These are phyloP conservation scores for Mactra quadrangularis DNA, from an alignment of 1,140 invertebrate species.

Conservation along the genomic window DNA sequence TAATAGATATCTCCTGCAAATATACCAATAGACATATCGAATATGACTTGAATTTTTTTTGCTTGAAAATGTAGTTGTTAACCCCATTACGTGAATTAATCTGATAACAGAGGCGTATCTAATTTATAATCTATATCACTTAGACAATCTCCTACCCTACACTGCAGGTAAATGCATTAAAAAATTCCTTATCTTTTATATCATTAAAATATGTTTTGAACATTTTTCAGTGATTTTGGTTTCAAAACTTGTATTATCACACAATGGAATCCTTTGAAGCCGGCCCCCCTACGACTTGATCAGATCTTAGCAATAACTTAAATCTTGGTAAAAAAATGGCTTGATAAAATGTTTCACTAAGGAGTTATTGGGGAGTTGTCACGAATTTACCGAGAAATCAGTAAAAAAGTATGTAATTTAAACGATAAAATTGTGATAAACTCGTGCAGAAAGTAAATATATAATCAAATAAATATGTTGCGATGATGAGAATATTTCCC, in stretches of 20 bases:
- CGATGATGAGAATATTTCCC: too few species aligned
- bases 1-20: too few species aligned
- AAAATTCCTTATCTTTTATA: conserved; percentile 50
- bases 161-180: conserved; percentile 56
- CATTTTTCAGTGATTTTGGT: conserved; percentile 55
- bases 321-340: conserved; percentile 18
- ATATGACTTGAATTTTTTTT: too few species aligned
- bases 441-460: background rate
- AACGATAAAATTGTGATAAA: conserved; percentile 25
- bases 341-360: too few species aligned
- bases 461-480: too few species aligned
- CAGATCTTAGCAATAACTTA: conserved; percentile 29
- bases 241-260: conserved; percentile 44
- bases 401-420: conserved; percentile 5
- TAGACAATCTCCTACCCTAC: conserved; percentile 40
- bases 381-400: background rate
- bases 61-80: background rate
- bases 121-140: conserved; percentile 12
- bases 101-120: conserved; percentile 10
- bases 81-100: conserved; percentile 34
- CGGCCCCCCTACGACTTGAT: conserved; percentile 55
- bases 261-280: conserved; percentile 51
- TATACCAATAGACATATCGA: too few species aligned
- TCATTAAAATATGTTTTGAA: conserved; percentile 56
- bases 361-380: conserved; percentile 30